These are phyloP conservation scores for Orussus abietinus DNA, from an alignment of 1,140 invertebrate genomes.

Conservation along the genomic window DNA sequence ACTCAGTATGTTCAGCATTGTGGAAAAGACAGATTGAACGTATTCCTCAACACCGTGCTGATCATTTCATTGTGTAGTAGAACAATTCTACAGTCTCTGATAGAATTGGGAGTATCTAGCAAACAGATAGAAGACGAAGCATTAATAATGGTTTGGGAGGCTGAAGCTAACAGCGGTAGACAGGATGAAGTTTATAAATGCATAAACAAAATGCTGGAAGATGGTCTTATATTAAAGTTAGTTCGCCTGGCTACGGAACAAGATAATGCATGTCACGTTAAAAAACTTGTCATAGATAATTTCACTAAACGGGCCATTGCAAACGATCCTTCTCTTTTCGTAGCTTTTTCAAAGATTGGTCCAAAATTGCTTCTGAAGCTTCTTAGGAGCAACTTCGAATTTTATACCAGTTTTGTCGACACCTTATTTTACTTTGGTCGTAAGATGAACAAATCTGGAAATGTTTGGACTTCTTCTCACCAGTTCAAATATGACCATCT, in stretches of 20 bases:
- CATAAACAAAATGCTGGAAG: constrained; percentile 38
- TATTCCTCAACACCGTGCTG: constrained; percentile 28
- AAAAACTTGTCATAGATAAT: constrained; percentile 46
- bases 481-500: constrained; percentile 54
- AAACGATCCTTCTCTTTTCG: constrained; percentile 52
- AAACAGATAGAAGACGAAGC: constrained; percentile 34
- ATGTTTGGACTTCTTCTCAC: constrained; percentile 41
- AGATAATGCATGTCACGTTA: constrained; percentile 35
- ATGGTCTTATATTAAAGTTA: constrained; percentile 31
- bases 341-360: constrained; percentile 44
- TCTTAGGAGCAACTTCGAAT: constrained; percentile 44
- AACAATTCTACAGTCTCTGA: constrained; percentile 29
- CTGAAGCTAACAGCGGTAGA: constrained; percentile 33
- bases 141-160: constrained; percentile 40
- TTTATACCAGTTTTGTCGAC: constrained; percentile 54
- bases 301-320: constrained; percentile 47
- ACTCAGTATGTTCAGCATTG: constrained; percentile 31
- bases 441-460: constrained; percentile 41
- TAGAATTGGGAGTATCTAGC: constrained; percentile 24
- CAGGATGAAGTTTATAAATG: constrained; percentile 29
- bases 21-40: constrained; percentile 34
- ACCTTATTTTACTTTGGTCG: constrained; percentile 55
- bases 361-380: constrained; percentile 43
- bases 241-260: constrained; percentile 25
- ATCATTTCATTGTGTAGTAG: constrained; percentile 28